Evolutionary conservation across 2,113 vertebrate species (phyloP).

Genomic region (Eudorcas thomsonii): DNA sequence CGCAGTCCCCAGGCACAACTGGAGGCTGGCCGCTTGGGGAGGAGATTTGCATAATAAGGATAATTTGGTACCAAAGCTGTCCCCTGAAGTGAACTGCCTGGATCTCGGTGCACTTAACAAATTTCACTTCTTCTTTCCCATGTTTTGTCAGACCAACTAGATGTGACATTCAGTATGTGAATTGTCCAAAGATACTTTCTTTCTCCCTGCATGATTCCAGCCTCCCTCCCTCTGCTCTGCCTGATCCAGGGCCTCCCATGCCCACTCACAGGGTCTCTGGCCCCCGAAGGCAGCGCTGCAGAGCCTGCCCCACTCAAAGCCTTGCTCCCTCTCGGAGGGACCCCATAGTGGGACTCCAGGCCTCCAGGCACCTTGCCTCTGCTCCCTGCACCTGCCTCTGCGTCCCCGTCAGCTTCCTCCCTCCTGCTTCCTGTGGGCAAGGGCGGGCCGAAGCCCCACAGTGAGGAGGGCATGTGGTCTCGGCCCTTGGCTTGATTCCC

Average conservation of each 20-base stretch:
- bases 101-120: conserved; percentile 84
- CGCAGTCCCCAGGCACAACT: conserved; percentile 85
- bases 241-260: too few species aligned
- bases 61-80: conserved; percentile 90
- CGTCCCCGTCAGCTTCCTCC: neutral
- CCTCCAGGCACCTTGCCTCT: neutral
- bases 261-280: neutral
- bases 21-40: conserved; percentile 87
- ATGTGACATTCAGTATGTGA: conserved; percentile 50
- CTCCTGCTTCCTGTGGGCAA: conserved; percentile 27
- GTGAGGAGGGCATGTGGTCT: neutral
- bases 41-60: conserved; percentile 95
- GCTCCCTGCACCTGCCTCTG: neutral
- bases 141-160: conserved; percentile 63
- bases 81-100: conserved; percentile 83
- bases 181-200: conserved; percentile 22
- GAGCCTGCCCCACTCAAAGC: fast-evolving
- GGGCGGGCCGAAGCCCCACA: neutral
- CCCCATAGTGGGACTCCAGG: fast-evolving
- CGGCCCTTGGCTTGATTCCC: conserved; percentile 23
- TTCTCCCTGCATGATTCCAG: neutral
- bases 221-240: neutral
- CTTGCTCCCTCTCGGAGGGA: neutral
- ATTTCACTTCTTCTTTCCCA: conserved; percentile 96
- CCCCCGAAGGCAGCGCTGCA: fast-evolving